phyloP scores from a whole-genome alignment of 2,888 invertebrate genomes.

The Gisinianus flammeolus region DNA sequence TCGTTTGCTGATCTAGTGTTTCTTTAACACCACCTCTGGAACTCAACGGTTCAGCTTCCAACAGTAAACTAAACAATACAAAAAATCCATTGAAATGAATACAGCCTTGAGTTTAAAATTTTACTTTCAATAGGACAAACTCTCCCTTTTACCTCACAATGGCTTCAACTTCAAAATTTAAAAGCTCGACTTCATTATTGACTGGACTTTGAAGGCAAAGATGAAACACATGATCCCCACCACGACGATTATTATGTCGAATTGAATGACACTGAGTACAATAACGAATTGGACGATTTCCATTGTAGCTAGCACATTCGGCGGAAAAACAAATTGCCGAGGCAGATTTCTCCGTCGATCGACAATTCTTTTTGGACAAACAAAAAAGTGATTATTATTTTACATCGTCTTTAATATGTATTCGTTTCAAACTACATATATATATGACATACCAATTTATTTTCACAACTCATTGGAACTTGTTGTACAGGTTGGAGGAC shows the following conservation, averaged over 20 bases:
- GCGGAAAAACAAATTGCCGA: constrained; percentile 93
- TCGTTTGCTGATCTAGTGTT: constrained; percentile 52
- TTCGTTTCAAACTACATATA: neutral
- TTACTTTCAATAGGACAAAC: neutral
- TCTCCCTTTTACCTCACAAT: constrained; percentile 75
- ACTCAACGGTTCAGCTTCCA: constrained; percentile 86
- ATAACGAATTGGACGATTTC: constrained; percentile 93
- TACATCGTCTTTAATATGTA: neutral
- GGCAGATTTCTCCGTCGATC: constrained; percentile 87
- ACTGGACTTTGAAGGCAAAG: constrained; percentile 84
- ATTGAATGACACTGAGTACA: constrained; percentile 88
- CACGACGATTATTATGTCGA: constrained; percentile 84
- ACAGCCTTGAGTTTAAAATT: no score
- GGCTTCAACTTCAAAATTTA: constrained; percentile 91
- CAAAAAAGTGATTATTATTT: neutral
- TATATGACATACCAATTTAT: constrained; percentile 70
- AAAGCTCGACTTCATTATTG: constrained; percentile 88
- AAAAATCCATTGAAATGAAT: no score
- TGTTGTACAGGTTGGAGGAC: constrained; percentile 92
- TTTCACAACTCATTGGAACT: constrained; percentile 93
- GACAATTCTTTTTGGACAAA: constrained; percentile 75
- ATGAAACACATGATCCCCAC: constrained; percentile 90
- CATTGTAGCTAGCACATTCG: constrained; percentile 95
- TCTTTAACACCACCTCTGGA: constrained; percentile 61
- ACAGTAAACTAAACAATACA: constrained; percentile 72